phyloP scores from a whole-genome alignment of 2,797 vertebrate genomes.

The Lophius americanus region DNA sequence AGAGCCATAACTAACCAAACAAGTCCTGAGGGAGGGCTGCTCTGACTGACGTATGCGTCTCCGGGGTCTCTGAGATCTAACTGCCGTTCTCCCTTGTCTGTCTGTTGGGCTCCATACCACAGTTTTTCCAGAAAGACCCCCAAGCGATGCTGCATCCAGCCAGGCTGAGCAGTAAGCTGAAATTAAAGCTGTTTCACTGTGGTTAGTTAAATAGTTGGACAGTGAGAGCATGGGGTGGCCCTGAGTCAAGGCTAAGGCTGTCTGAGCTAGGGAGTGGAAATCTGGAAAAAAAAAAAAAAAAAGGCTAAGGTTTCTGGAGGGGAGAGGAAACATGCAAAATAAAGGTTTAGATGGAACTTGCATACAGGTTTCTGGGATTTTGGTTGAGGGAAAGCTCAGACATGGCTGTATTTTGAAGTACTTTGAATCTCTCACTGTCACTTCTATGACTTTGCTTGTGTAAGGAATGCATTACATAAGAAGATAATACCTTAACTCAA shows the following conservation, averaged over 20 bases:
- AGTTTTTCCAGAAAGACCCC: slow-evolving; percentile 80
- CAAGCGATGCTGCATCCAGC: slow-evolving; percentile 68
- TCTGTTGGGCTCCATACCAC: slow-evolving; percentile 70
- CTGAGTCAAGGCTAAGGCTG: slow-evolving; percentile 80
- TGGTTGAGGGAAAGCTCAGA: slow-evolving; percentile 13
- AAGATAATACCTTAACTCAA: slow-evolving; percentile 50
- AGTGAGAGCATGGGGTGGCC: slow-evolving; percentile 80
- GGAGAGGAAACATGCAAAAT: slow-evolving; percentile 67
- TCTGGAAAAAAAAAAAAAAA: slow-evolving; percentile 49
- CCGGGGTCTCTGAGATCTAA: slow-evolving; percentile 61
- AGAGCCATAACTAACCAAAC: slow-evolving; percentile 65
- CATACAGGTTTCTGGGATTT: slow-evolving; percentile 49
- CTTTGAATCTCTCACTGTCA: slow-evolving; percentile 41
- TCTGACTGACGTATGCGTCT: slow-evolving; percentile 72
- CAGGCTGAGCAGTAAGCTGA: slow-evolving; percentile 75
- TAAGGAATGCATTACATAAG: slow-evolving; percentile 70
- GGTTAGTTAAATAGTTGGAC: slow-evolving; percentile 83
- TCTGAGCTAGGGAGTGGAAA: slow-evolving; percentile 74
- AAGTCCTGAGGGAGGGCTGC: slow-evolving; percentile 57
- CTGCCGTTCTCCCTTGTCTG: slow-evolving; percentile 74
- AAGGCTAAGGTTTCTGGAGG: slow-evolving; percentile 45
- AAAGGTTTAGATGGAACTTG: slow-evolving; percentile 58
- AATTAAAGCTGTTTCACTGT: slow-evolving; percentile 82
- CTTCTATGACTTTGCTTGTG: slow-evolving; percentile 23
- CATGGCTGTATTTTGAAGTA: slow-evolving; percentile 28